phyloP scores from a whole-genome alignment of 1,140 invertebrate species.

The Apocrypta bakeri region DNA sequence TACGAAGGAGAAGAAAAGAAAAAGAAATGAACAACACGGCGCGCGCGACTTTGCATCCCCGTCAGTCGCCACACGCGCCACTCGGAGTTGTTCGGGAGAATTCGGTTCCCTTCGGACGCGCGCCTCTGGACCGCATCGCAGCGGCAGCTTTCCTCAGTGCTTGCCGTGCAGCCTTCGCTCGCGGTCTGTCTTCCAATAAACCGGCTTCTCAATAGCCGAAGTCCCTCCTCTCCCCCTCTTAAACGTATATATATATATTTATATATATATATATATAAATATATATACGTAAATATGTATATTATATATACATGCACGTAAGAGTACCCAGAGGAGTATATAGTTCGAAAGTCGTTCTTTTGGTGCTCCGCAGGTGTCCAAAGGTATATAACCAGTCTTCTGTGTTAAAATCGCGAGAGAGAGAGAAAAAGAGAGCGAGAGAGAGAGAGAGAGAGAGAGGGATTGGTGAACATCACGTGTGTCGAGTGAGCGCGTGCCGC shows the following conservation, averaged over 20 bases:
- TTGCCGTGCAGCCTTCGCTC: conserved; percentile 40
- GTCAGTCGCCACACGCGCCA: neutral
- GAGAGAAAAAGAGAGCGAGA: too few species aligned
- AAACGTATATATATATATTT: neutral
- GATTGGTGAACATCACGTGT: neutral
- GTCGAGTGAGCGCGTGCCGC: neutral
- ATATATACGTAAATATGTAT: too few species aligned
- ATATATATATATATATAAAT: too few species aligned
- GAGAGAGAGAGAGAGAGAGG: too few species aligned
- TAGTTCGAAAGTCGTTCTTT: neutral
- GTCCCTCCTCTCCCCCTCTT: too few species aligned
- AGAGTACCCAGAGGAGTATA: too few species aligned
- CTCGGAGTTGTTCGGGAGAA: neutral
- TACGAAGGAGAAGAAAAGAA: too few species aligned
- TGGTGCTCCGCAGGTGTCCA: neutral
- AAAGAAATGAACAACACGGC: too few species aligned
- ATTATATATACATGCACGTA: too few species aligned
- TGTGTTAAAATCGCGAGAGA: too few species aligned
- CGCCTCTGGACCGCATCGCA: conserved; percentile 13
- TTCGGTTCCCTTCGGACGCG: conserved; percentile 17
- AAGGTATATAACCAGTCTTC: too few species aligned
- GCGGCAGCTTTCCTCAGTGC: conserved; percentile 21
- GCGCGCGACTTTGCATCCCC: conserved; percentile 23
- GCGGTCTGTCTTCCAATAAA: neutral
- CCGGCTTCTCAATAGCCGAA: neutral